Percentiles rank a stretch among this genome's conserved stretches.
Conservation (phyloP, 2,888 invertebrate species). For the Mimas tiliae region DNA sequence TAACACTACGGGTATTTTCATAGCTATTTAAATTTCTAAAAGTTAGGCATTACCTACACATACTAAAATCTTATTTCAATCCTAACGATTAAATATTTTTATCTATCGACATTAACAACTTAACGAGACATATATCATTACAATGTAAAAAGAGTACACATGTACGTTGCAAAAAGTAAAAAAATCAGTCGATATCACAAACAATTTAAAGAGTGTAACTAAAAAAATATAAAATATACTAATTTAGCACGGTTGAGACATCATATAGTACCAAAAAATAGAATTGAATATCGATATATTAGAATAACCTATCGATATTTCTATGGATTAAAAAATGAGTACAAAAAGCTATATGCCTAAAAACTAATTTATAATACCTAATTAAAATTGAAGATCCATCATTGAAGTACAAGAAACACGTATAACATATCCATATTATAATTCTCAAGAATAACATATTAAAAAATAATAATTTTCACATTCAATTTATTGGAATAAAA, state of each 20-base stretch:
- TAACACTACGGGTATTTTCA: constrained; percentile 3
- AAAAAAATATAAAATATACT: constrained; percentile 31
- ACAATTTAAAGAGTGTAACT: constrained; percentile 31
- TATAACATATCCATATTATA: not conserved
- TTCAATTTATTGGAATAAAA: too few relatives aligned
- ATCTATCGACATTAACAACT: constrained; percentile 27
- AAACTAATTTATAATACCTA: constrained; percentile 2
- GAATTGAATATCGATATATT: not conserved
- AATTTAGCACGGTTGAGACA: constrained; percentile 16
- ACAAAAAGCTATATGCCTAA: constrained; percentile 3
- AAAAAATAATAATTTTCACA: not conserved
- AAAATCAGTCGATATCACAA: constrained; percentile 58
- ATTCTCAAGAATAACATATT: not conserved
- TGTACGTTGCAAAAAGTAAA: constrained; percentile 37
- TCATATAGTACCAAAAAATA: constrained; percentile 7
- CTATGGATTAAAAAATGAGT: not conserved
- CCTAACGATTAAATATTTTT: not conserved
- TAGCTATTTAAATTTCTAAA: not conserved
- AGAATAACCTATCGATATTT: not conserved
- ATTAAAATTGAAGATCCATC: not conserved
- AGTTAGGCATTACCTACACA: not conserved
- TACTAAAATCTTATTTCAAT: not conserved
- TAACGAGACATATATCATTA: constrained; percentile 28
- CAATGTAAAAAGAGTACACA: constrained; percentile 28
- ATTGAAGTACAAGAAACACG: not conserved